phyloP scores from a whole-genome alignment of 2,797 vertebrate species.

The Xiphophorus birchmanni region DNA sequence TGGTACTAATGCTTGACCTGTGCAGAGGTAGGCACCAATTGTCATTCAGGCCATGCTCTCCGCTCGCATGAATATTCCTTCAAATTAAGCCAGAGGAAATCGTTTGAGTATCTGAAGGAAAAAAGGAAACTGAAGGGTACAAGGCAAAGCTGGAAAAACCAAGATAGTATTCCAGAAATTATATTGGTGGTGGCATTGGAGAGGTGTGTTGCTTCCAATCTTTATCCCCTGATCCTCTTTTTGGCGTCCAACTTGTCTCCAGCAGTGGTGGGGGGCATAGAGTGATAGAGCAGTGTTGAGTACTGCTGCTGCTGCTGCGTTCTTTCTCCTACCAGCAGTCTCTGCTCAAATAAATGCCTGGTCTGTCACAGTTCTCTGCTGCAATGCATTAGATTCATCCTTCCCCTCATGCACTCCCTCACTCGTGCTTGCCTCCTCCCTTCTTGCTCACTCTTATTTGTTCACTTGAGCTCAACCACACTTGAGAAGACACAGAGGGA shows the following conservation, averaged over 20 bases:
- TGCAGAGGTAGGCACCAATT: conserved; percentile 59
- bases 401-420: conserved; percentile 67
- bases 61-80: conserved; percentile 50
- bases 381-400: conserved; percentile 79
- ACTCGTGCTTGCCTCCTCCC: conserved; percentile 58
- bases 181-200: conserved; percentile 50
- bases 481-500: conserved; percentile 72
- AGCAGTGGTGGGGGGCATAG: conserved; percentile 64
- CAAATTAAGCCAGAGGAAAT: conserved; percentile 48
- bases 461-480: conserved; percentile 79
- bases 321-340: conserved; percentile 69
- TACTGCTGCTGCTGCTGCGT: conserved; percentile 40
- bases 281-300: conserved; percentile 61
- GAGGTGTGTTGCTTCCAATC: conserved; percentile 48
- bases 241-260: conserved; percentile 63
- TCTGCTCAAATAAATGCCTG: conserved; percentile 78
- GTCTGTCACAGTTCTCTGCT: conserved; percentile 81
- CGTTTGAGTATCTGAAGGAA: conserved; percentile 41
- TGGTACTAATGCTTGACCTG: conserved; percentile 70
- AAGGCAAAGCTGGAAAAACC: conserved; percentile 50
- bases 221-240: conserved; percentile 49
- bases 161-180: conserved; percentile 65
- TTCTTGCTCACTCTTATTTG: conserved; percentile 68
- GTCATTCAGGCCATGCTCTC: conserved; percentile 68
- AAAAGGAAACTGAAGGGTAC: conserved; percentile 29